These are phyloP conservation scores for Tetragnatha montana DNA, from an alignment of 2,888 invertebrate genomes.

Conservation along the genomic window DNA sequence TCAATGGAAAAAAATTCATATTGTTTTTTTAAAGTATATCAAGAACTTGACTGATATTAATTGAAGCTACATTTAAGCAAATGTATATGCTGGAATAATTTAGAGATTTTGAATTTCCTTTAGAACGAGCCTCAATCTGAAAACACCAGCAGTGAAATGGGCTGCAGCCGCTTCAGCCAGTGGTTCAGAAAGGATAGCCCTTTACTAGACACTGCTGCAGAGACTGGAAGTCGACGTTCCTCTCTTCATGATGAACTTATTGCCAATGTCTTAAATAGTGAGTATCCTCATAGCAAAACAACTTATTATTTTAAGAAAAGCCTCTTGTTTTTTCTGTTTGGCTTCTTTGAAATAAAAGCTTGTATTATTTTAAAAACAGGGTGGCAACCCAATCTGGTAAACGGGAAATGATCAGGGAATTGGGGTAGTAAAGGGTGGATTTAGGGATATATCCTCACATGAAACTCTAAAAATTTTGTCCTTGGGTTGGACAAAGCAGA, in stretches of 20 bases:
- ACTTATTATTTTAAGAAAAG: not conserved
- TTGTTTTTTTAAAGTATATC: no score
- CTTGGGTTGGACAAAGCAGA: no score
- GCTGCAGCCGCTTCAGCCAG: slow-evolving; percentile 78
- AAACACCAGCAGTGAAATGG: slow-evolving; percentile 68
- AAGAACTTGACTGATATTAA: not conserved
- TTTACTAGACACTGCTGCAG: slow-evolving; percentile 3
- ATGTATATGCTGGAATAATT: not conserved
- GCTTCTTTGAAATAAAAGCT: not conserved
- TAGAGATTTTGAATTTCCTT: slow-evolving; percentile 70
- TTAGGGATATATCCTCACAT: no score
- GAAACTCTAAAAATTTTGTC: no score
- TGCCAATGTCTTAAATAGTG: slow-evolving; percentile 69
- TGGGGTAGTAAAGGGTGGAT: no score
- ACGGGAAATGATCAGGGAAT: no score
- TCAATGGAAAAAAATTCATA: no score
- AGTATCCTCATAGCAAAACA: slow-evolving; percentile 7
- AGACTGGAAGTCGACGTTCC: slow-evolving; percentile 62
- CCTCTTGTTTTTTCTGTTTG: not conserved
- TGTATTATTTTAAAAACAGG: not conserved
- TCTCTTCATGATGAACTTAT: slow-evolving; percentile 70
- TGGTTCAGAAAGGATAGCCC: slow-evolving; percentile 80
- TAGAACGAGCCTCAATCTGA: slow-evolving; percentile 81
- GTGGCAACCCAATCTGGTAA: no score
- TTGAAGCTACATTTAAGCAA: not conserved